A percentile compares a stretch with the other conserved stretches of the same genome.
These are phyloP conservation scores for Drosophila setifemur DNA, from an alignment of 1,140 invertebrate genomes.

Conservation along the genomic window DNA sequence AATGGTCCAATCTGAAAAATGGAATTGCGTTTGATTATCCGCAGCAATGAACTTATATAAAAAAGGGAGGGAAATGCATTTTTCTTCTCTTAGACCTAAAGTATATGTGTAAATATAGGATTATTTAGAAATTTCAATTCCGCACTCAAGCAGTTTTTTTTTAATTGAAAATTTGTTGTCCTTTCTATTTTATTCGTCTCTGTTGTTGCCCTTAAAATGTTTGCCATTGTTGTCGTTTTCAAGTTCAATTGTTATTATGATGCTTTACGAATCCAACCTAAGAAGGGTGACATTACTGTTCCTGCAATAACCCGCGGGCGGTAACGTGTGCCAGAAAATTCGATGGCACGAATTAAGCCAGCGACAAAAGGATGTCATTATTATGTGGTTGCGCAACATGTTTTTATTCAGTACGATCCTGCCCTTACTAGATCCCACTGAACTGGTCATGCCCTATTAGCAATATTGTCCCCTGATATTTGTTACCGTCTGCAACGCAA, in stretches of 20 bases:
- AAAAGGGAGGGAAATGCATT: constrained; percentile 3
- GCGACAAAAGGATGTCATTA: constrained; percentile 65
- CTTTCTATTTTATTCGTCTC: constrained; percentile 22
- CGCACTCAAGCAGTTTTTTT: constrained; percentile 23
- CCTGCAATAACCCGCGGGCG: constrained; percentile 40
- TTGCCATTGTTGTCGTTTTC: constrained; percentile 47
- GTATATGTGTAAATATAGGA: constrained; percentile 44
- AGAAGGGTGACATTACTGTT: constrained; percentile 10
- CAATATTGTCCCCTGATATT: constrained; percentile 20
- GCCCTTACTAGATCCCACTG: constrained; percentile 9
- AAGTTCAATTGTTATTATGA: constrained; percentile 44
- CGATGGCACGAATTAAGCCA: constrained; percentile 3
- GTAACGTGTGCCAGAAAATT: constrained; percentile 20
- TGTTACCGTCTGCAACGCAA: constrained; percentile 14
- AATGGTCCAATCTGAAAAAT: too few species aligned
- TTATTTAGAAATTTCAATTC: constrained; percentile 41
- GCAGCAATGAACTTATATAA: background rate
- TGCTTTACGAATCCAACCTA: background rate
- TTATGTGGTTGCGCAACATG: constrained; percentile 65
- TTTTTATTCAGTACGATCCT: constrained; percentile 50
- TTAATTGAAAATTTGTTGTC: constrained; percentile 55
- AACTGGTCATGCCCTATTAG: constrained; percentile 29
- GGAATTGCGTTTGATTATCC: too few species aligned
- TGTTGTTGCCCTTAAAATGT: constrained; percentile 10
- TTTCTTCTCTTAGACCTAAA: constrained; percentile 8